These are phyloP conservation scores for Tyto alba DNA, from an alignment of 2,113 vertebrate genomes.

Conservation along the genomic window DNA sequence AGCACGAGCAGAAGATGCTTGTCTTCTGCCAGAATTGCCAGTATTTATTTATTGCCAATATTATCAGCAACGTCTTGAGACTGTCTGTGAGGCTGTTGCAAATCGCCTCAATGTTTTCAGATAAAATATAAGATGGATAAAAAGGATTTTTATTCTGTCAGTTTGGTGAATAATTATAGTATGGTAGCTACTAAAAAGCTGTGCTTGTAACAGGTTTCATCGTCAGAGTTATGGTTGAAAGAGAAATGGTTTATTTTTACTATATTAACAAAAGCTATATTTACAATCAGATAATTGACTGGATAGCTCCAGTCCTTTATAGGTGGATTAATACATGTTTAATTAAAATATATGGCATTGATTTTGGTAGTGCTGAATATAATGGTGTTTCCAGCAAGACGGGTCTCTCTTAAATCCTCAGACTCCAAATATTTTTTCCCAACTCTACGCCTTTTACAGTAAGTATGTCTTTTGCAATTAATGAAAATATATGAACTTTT, in stretches of 20 bases:
- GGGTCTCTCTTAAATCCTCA: neutral
- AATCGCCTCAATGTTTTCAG: neutral
- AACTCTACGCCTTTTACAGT: rapidly evolving
- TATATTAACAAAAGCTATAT: neutral
- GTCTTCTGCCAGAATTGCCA: neutral
- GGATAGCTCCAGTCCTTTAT: neutral
- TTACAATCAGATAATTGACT: neutral
- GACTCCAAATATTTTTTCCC: neutral
- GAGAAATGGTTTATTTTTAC: neutral
- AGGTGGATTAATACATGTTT: neutral
- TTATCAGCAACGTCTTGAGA: neutral
- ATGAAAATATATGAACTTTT: neutral
- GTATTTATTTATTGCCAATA: neutral
- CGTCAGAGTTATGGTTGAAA: neutral
- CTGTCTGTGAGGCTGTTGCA: neutral
- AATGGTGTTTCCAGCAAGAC: neutral
- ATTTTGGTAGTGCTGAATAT: neutral
- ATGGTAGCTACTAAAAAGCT: neutral
- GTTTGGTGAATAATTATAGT: slow-evolving; percentile 14
- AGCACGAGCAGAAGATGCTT: neutral
- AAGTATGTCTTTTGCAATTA: neutral
- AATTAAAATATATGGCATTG: slow-evolving; percentile 23
- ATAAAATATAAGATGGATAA: slow-evolving; percentile 53
- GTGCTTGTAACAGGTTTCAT: neutral
- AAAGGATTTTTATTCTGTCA: slow-evolving; percentile 42